These are phyloP conservation scores for Hesperia comma DNA, from an alignment of 2,888 invertebrate species.

Conservation along the genomic window DNA sequence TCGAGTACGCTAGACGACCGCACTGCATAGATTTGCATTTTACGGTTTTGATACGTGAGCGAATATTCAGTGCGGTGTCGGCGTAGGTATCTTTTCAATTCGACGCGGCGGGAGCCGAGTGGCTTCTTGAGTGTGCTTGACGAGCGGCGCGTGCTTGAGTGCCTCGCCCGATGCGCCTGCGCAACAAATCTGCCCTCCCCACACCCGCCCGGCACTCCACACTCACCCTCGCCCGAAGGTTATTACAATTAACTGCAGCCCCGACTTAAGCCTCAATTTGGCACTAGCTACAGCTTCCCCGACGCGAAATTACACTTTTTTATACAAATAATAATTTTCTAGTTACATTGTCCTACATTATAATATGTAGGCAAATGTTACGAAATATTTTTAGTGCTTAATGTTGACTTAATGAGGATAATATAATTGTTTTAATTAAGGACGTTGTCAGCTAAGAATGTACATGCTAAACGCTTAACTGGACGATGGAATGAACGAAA, in stretches of 20 bases:
- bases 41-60: constrained; percentile 82
- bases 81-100: constrained; percentile 82
- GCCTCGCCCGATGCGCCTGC: constrained; percentile 70
- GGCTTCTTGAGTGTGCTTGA: constrained; percentile 73
- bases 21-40: constrained; percentile 83
- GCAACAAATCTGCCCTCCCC: constrained; percentile 52
- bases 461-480: no score
- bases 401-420: neutral
- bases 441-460: no score
- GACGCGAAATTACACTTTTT: constrained; percentile 47
- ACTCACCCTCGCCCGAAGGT: constrained; percentile 56
- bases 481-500: neutral
- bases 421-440: neutral
- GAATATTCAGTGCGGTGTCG: constrained; percentile 81
- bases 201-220: constrained; percentile 38
- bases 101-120: constrained; percentile 76
- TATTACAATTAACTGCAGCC: constrained; percentile 76
- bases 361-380: constrained; percentile 6
- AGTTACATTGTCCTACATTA: constrained; percentile 27
- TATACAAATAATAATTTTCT: constrained; percentile 44
- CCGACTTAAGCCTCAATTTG: constrained; percentile 69
- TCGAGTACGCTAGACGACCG: constrained; percentile 76
- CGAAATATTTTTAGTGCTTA: neutral
- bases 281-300: constrained; percentile 56
- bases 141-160: constrained; percentile 81